phyloP scores from a whole-genome alignment of 1,140 invertebrate genomes.

The Saccostrea cuccullata region DNA sequence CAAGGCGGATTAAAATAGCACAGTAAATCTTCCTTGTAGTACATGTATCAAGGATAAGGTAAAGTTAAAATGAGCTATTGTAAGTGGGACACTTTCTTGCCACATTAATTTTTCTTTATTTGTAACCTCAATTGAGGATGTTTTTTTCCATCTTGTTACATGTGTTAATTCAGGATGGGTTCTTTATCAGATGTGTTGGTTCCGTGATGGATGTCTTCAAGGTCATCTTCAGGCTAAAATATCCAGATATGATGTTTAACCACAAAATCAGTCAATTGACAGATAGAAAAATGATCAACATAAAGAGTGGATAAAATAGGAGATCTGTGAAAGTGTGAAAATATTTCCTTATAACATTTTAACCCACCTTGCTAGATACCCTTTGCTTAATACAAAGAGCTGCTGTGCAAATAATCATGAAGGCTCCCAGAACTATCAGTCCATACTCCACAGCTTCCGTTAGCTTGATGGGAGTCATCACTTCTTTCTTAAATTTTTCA shows the following conservation, averaged over 20 bases:
- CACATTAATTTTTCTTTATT: neutral
- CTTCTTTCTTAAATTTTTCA: constrained; percentile 55
- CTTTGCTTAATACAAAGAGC: constrained; percentile 49
- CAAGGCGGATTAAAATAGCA: neutral
- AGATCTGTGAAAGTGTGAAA: neutral
- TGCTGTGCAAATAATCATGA: constrained; percentile 55
- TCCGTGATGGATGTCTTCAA: neutral
- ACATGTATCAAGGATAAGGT: neutral
- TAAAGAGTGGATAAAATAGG: too few relatives aligned
- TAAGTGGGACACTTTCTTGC: too few relatives aligned
- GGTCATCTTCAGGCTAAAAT: constrained; percentile 2
- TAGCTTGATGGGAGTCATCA: constrained; percentile 54
- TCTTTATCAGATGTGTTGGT: neutral
- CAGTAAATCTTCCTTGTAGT: neutral
- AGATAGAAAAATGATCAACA: neutral
- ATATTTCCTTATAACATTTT: neutral
- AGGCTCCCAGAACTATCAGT: constrained; percentile 58
- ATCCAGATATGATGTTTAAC: neutral
- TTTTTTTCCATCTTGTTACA: neutral
- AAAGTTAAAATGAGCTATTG: neutral
- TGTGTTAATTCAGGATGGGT: neutral
- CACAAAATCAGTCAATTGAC: neutral
- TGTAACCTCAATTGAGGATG: neutral
- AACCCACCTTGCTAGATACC: constrained; percentile 39
- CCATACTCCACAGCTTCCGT: constrained; percentile 64